Percentiles rank a stretch among this genome's conserved stretches.
phyloP scores from a whole-genome alignment of 2,888 invertebrate species.

The Drosophila algonquin region DNA sequence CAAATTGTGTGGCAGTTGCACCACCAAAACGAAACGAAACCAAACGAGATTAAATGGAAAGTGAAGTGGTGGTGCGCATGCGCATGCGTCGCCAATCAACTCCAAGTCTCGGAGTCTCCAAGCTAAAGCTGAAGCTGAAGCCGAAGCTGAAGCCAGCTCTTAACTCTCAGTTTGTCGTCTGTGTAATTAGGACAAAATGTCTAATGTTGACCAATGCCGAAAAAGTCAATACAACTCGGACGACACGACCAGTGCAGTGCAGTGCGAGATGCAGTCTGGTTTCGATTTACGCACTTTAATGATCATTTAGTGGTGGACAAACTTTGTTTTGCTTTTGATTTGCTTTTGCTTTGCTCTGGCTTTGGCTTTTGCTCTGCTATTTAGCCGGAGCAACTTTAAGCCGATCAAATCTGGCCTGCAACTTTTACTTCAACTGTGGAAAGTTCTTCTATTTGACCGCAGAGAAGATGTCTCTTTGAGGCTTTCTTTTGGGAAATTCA shows the following conservation, averaged over 20 bases:
- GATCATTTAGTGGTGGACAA: slow-evolving; percentile 28
- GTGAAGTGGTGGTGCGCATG: slow-evolving; percentile 62
- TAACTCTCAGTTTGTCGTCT: slow-evolving; percentile 61
- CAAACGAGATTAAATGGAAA: slow-evolving; percentile 78
- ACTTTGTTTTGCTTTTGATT: slow-evolving; percentile 6
- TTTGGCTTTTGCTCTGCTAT: slow-evolving; percentile 18
- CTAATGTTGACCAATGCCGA: slow-evolving; percentile 74
- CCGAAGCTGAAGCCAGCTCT: slow-evolving; percentile 20
- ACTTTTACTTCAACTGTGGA: slow-evolving; percentile 34
- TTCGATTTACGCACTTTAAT: slow-evolving; percentile 44
- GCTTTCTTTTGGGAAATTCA: slow-evolving; percentile 20
- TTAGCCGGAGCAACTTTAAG: slow-evolving; percentile 26
- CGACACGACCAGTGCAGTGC: background rate
- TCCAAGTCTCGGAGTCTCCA: slow-evolving; percentile 30
- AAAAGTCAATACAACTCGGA: slow-evolving; percentile 66
- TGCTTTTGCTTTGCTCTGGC: slow-evolving; percentile 13
- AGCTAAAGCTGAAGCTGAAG: slow-evolving; percentile 6
- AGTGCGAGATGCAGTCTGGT: slow-evolving; percentile 36
- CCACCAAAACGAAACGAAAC: slow-evolving; percentile 20
- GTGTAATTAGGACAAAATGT: slow-evolving; percentile 78
- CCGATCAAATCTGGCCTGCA: slow-evolving; percentile 32
- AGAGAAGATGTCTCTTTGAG: slow-evolving; percentile 14
- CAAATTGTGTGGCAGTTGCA: slow-evolving; percentile 73
- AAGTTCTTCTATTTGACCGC: slow-evolving; percentile 28
- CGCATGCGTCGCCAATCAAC: slow-evolving; percentile 70